Conservation (phyloP, 2,797 vertebrate species). For the Buphagus erythrorhynchus region DNA sequence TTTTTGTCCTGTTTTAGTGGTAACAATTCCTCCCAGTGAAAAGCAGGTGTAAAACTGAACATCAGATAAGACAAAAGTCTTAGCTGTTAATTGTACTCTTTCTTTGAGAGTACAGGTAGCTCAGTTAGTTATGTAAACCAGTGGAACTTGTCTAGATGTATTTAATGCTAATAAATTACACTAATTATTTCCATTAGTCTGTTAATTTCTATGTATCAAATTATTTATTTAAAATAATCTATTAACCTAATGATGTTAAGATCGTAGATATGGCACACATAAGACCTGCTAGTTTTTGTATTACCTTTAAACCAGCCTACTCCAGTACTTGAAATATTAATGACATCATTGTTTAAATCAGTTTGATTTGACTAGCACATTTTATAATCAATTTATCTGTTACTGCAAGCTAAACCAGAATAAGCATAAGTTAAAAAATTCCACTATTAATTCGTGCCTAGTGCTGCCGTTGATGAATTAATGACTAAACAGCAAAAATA, state of each 20-base stretch:
- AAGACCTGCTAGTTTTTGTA: not conserved
- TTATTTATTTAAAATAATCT: not conserved
- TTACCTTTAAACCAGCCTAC: not conserved
- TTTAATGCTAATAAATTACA: not conserved
- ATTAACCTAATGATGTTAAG: not conserved
- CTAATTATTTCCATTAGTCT: not conserved
- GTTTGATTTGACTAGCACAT: not conserved
- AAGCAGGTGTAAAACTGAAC: not conserved
- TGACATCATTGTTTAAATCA: not conserved
- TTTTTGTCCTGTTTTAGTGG: not conserved
- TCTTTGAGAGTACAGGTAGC: not conserved
- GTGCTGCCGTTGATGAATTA: not conserved
- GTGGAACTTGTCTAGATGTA: not conserved
- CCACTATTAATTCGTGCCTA: rapidly evolving
- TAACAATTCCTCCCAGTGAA: not conserved
- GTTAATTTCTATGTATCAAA: not conserved
- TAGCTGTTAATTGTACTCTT: not conserved
- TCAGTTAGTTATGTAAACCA: not conserved
- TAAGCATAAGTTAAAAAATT: not conserved
- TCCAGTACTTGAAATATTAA: not conserved
- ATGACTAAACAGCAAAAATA: not conserved
- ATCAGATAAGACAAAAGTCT: not conserved
- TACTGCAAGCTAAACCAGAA: not conserved
- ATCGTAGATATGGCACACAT: not conserved
- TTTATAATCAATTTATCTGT: not conserved